These are phyloP conservation scores for Drosophila pullipes DNA, from an alignment of 2,888 invertebrate genomes.

Conservation along the genomic window DNA sequence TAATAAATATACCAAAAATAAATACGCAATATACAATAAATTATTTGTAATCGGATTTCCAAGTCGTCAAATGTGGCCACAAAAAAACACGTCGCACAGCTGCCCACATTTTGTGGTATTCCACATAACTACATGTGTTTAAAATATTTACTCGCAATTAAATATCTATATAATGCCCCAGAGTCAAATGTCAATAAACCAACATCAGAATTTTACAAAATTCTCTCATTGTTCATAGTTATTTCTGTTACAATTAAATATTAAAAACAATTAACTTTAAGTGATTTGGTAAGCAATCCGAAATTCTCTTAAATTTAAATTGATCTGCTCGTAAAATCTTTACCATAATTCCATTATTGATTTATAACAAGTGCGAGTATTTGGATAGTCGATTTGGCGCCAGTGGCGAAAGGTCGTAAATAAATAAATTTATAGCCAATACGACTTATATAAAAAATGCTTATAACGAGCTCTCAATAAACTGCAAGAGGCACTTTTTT, in stretches of 20 bases:
- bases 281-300: slow-evolving; percentile 19
- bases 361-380: slow-evolving; percentile 19
- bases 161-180: slow-evolving; percentile 31
- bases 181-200: slow-evolving; percentile 53
- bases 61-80: slow-evolving; percentile 63
- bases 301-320: slow-evolving; percentile 47
- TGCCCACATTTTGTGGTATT: slow-evolving; percentile 32
- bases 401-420: slow-evolving; percentile 32
- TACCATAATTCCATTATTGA: slow-evolving; percentile 16
- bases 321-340: background rate
- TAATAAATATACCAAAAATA: slow-evolving; percentile 9
- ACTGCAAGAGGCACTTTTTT: slow-evolving; percentile 52
- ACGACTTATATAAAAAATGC: slow-evolving; percentile 39
- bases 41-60: slow-evolving; percentile 65
- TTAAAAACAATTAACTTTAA: slow-evolving; percentile 59
- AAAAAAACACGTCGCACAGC: slow-evolving; percentile 31
- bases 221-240: slow-evolving; percentile 3
- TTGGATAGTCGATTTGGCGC: slow-evolving; percentile 58
- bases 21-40: slow-evolving; percentile 24
- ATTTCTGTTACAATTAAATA: slow-evolving; percentile 43
- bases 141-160: slow-evolving; percentile 34
- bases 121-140: background rate
- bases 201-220: slow-evolving; percentile 23
- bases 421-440: slow-evolving; percentile 65
- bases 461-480: slow-evolving; percentile 67